Percentiles rank a stretch among this genome's conserved stretches.
Evolutionary conservation across 2,888 invertebrate species (phyloP).

Genomic region (Drosophila setosimentum): DNA sequence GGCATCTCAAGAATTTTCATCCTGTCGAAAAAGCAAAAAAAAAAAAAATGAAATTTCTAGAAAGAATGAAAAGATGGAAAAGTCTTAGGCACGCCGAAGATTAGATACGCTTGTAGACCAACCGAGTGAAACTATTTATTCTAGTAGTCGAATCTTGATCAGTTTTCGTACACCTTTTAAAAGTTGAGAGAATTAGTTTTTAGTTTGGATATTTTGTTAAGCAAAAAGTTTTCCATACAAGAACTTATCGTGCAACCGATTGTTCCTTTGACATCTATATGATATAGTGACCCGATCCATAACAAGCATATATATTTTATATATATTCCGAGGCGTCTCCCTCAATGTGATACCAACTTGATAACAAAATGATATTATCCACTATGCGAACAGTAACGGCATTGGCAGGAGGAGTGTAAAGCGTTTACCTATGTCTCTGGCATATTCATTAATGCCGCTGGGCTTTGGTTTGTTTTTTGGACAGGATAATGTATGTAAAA

Average conservation of each 20-base stretch:
- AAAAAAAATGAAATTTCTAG: background rate
- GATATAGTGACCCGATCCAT: background rate
- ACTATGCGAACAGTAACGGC: background rate
- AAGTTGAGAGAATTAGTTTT: background rate
- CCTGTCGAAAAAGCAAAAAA: conserved; percentile 24
- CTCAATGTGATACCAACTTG: background rate
- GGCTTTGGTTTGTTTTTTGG: conserved; percentile 34
- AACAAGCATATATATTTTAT: background rate
- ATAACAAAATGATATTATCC: background rate
- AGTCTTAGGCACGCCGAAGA: background rate
- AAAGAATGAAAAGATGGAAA: background rate
- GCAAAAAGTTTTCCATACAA: background rate
- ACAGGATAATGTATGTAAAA: conserved; percentile 49
- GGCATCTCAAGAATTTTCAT: conserved; percentile 67
- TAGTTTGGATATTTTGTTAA: background rate
- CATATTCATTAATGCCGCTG: conserved; percentile 54
- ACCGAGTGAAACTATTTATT: background rate
- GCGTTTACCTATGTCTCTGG: conserved; percentile 44
- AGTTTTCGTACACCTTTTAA: background rate
- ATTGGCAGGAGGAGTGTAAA: conserved; percentile 18
- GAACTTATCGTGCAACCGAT: background rate
- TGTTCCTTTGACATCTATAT: background rate
- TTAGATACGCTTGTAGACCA: background rate
- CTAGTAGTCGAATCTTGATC: background rate
- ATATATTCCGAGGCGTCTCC: background rate